Evolutionary conservation across 2,797 vertebrate genomes (phyloP).

Genomic region (Coendou prehensilis): DNA sequence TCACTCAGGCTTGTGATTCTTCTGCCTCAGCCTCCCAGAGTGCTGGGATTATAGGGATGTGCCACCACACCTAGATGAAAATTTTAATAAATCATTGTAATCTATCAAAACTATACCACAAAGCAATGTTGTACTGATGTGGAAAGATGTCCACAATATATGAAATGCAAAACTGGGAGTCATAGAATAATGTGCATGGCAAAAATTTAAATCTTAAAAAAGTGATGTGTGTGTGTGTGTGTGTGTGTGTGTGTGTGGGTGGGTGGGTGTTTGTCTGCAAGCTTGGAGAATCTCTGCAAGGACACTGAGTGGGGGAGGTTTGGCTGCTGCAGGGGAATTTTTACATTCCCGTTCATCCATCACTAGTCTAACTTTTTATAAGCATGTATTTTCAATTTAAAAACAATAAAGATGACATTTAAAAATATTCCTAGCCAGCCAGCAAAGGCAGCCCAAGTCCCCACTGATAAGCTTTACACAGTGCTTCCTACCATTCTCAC

Average conservation of each 20-base stretch:
- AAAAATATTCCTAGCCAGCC: not conserved
- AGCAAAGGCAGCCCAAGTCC: not conserved
- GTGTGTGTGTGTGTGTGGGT: not conserved
- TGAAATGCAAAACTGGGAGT: not conserved
- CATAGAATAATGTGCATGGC: not conserved
- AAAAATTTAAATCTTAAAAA: not conserved
- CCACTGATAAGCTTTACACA: rapidly evolving
- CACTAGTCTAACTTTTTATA: conserved; percentile 32
- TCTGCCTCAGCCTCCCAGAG: not conserved
- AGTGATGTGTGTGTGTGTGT: not conserved
- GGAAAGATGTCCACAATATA: not conserved
- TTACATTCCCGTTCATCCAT: not conserved
- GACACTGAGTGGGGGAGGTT: not conserved
- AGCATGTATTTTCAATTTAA: conserved; percentile 50
- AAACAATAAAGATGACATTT: conserved; percentile 20
- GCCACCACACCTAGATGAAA: not conserved
- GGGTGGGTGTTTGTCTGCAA: too few species aligned
- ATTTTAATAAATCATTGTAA: not conserved
- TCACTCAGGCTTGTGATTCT: not conserved
- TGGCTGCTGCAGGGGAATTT: not conserved
- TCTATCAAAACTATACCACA: not conserved
- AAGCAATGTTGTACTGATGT: not conserved
- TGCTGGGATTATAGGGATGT: not conserved
- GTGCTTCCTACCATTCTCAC: not conserved
- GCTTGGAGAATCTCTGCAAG: not conserved